Evolutionary conservation across 2,113 vertebrate genomes (phyloP).

Genomic region (Hemiprocne comata): DNA sequence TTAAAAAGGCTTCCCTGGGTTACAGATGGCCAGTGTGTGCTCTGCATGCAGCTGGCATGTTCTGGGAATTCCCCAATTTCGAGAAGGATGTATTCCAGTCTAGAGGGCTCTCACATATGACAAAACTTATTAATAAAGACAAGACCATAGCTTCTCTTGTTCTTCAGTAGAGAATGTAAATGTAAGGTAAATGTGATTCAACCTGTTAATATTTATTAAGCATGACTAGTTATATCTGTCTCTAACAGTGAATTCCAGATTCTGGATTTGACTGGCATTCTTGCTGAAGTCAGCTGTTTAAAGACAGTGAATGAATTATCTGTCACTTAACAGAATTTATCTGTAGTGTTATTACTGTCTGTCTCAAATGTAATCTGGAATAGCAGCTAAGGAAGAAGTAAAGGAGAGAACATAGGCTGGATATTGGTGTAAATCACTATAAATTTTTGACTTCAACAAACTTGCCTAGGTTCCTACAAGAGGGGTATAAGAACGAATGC

Average conservation of each 20-base stretch:
- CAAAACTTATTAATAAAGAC: background rate
- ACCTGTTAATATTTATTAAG: background rate
- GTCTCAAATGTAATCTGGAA: background rate
- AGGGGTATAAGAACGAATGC: background rate
- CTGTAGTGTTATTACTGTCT: background rate
- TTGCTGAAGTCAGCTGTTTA: background rate
- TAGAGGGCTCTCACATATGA: background rate
- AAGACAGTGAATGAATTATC: background rate
- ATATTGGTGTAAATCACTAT: background rate
- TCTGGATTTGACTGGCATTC: background rate
- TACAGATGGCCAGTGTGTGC: background rate
- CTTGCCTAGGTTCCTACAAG: background rate
- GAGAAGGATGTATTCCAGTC: background rate
- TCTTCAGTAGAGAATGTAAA: background rate
- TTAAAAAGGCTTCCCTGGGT: background rate
- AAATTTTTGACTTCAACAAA: background rate
- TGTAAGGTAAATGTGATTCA: background rate
- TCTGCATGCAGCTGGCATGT: background rate
- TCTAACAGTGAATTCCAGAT: background rate
- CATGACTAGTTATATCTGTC: background rate
- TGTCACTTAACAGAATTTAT: background rate
- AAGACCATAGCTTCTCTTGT: background rate
- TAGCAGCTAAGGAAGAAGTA: background rate
- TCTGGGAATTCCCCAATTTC: background rate
- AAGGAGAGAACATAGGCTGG: background rate